These are phyloP conservation scores for Neotoxoptera formosana DNA, from an alignment of 1,140 invertebrate species.

Conservation along the genomic window DNA sequence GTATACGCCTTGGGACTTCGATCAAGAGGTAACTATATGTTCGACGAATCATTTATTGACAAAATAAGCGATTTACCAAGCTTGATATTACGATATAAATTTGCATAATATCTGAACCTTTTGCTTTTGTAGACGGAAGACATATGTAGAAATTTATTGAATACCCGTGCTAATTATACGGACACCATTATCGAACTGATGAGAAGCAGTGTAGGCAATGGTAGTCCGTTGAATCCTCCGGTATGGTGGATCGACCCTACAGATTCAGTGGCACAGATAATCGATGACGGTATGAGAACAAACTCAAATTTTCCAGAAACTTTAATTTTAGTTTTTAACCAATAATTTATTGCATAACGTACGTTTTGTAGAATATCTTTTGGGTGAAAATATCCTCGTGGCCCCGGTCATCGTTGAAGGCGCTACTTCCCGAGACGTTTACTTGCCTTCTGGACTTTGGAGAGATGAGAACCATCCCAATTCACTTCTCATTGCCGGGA, in stretches of 20 bases:
- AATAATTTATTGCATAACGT: too few relatives aligned
- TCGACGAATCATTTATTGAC: not conserved
- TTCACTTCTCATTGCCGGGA: slow-evolving; percentile 67
- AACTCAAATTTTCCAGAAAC: too few relatives aligned
- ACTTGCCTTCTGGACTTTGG: slow-evolving; percentile 78
- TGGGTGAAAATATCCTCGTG: slow-evolving; percentile 84
- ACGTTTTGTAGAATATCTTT: slow-evolving; percentile 74
- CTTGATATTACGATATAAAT: too few relatives aligned
- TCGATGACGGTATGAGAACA: slow-evolving; percentile 70
- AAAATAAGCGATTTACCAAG: too few relatives aligned
- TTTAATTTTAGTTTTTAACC: too few relatives aligned
- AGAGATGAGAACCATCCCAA: slow-evolving; percentile 67
- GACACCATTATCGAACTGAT: slow-evolving; percentile 71
- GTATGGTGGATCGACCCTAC: slow-evolving; percentile 89
- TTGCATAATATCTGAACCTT: slow-evolving; percentile 27
- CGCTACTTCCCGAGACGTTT: slow-evolving; percentile 74
- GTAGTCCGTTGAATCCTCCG: slow-evolving; percentile 81
- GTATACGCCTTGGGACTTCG: slow-evolving; percentile 86
- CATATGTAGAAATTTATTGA: slow-evolving; percentile 72
- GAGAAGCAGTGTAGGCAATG: slow-evolving; percentile 69
- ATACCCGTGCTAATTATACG: slow-evolving; percentile 74
- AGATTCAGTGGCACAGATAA: slow-evolving; percentile 71
- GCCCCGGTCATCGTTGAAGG: slow-evolving; percentile 80
- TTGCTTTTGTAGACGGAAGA: slow-evolving; percentile 66
- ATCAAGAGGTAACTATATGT: slow-evolving; percentile 68